Percentiles rank a stretch among this genome's conserved stretches.
phyloP scores from a whole-genome alignment of 1,140 invertebrate genomes.

The Oryctes rhinoceros region DNA sequence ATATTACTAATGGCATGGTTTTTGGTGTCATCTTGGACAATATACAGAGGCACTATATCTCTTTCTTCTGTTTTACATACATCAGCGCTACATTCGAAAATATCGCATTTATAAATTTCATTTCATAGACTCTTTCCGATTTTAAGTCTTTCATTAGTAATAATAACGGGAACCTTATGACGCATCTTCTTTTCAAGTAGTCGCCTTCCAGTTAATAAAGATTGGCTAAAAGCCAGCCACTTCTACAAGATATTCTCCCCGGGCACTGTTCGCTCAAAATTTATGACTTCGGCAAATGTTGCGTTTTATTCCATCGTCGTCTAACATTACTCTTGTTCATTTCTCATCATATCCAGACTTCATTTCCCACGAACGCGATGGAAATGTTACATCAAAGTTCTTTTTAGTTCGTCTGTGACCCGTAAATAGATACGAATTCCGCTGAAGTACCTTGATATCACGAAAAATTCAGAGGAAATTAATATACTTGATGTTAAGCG shows the following conservation, averaged over 20 bases:
- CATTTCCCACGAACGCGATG: not conserved
- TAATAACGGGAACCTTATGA: not conserved
- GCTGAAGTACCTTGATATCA: too few species aligned
- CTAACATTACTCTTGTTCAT: not conserved
- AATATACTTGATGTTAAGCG: too few species aligned
- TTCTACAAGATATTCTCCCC: not conserved
- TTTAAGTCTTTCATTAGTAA: slow-evolving; percentile 25
- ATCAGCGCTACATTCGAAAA: not conserved
- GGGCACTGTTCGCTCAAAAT: not conserved
- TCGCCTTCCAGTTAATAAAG: slow-evolving; percentile 17
- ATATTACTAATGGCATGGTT: too few species aligned
- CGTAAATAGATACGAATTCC: too few species aligned
- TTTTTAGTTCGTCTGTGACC: too few species aligned
- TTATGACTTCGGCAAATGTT: slow-evolving; percentile 18
- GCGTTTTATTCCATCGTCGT: slow-evolving; percentile 20
- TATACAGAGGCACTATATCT: too few species aligned
- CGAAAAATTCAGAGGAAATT: too few species aligned
- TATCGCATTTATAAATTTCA: slow-evolving; percentile 5
- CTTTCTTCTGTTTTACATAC: too few species aligned
- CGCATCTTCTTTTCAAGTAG: slow-evolving; percentile 29
- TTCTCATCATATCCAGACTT: not conserved
- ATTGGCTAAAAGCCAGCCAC: slow-evolving; percentile 21
- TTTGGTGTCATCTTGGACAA: too few species aligned
- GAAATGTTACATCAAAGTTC: too few species aligned
- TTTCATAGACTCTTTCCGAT: not conserved